Conservation (phyloP, 2,797 vertebrate species). For the Clarias platycephalus region DNA sequence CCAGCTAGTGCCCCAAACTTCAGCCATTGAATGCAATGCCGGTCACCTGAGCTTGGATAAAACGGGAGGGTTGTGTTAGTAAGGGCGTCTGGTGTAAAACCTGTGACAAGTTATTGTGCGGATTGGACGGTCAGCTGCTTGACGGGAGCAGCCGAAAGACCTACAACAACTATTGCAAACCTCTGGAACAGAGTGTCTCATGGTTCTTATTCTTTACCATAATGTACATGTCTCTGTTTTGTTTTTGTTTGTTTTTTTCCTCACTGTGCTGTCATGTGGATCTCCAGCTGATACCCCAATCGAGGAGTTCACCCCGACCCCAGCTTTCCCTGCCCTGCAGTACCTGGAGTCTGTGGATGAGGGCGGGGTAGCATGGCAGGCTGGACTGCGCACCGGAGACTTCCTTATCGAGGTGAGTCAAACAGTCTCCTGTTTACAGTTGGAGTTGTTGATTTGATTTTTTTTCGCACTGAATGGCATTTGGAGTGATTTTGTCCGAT, state of each 20-base stretch:
- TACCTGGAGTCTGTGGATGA: constrained; percentile 90
- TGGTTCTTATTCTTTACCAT: background rate
- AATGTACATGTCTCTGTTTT: constrained; percentile 8
- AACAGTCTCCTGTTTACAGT: background rate
- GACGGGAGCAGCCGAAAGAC: too few relatives aligned
- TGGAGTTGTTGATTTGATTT: background rate
- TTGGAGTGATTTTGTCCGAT: constrained; percentile 26
- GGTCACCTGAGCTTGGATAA: too few relatives aligned
- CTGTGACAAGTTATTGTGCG: too few relatives aligned
- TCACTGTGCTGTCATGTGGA: constrained; percentile 4
- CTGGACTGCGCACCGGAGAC: constrained; percentile 86
- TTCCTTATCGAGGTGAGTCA: constrained; percentile 83
- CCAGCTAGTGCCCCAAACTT: too few relatives aligned
- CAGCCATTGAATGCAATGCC: too few relatives aligned
- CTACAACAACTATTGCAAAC: background rate
- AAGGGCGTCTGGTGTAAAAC: too few relatives aligned
- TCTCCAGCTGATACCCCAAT: constrained; percentile 84
- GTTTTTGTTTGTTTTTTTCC: background rate
- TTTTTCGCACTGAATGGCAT: constrained; percentile 11
- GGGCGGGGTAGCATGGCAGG: constrained; percentile 87
- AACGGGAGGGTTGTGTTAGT: too few relatives aligned
- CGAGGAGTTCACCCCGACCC: constrained; percentile 87
- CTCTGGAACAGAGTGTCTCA: background rate
- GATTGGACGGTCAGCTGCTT: too few relatives aligned
- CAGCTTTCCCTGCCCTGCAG: constrained; percentile 86